Conservation (phyloP, 1,140 invertebrate species). For the Drosophila simulans region DNA sequence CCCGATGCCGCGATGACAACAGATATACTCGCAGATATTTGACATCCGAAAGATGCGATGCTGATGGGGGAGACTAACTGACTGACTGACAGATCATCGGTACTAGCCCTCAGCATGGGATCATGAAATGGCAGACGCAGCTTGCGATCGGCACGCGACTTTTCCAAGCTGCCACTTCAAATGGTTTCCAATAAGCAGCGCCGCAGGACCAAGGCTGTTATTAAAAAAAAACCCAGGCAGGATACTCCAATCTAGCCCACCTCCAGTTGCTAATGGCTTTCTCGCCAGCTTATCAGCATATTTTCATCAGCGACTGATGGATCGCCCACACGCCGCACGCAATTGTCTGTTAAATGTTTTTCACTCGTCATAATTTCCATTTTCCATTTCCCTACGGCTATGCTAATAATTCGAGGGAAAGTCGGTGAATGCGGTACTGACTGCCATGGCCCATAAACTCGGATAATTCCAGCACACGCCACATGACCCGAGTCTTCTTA, state of each 20-base stretch:
- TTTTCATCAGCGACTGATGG: conserved; percentile 44
- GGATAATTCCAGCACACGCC: conserved; percentile 40
- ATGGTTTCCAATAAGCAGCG: conserved; percentile 48
- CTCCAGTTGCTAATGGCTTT: conserved; percentile 68
- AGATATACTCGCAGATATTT: conserved; percentile 42
- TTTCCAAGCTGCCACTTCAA: conserved; percentile 42
- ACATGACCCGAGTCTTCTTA: conserved; percentile 30
- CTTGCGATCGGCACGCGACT: conserved; percentile 76
- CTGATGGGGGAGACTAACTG: conserved; percentile 26
- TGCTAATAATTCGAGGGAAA: conserved; percentile 54
- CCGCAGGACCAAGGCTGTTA: conserved; percentile 65
- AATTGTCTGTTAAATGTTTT: conserved; percentile 58
- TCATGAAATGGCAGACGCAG: conserved; percentile 49
- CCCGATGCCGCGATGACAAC: conserved; percentile 74
- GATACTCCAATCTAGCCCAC: conserved; percentile 10
- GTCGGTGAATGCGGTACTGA: conserved; percentile 1
- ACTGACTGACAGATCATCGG: conserved; percentile 36
- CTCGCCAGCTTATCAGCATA: conserved; percentile 66
- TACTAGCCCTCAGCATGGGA: conserved; percentile 59
- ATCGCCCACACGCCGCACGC: conserved; percentile 55
- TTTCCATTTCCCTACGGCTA: conserved; percentile 20
- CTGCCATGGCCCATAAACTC: conserved; percentile 52
- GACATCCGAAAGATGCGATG: conserved; percentile 18
- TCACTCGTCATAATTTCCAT: conserved; percentile 31
- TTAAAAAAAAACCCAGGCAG: conserved; percentile 45